These are phyloP conservation scores for Pedionomus torquatus DNA, from an alignment of 2,113 vertebrate species.

Conservation along the genomic window DNA sequence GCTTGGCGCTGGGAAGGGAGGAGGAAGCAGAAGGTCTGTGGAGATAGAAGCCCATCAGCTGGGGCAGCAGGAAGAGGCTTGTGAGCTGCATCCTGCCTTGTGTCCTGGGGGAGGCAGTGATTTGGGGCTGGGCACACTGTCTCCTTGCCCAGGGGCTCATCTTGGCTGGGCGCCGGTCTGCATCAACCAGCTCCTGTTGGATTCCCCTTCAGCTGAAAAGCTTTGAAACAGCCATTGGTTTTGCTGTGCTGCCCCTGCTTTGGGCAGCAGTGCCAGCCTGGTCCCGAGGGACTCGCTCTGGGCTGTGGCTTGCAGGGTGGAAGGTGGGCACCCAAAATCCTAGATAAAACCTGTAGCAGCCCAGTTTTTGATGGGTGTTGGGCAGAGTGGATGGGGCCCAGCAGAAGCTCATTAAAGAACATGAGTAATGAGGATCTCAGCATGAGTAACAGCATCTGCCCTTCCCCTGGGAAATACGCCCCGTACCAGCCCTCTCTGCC, in stretches of 20 bases:
- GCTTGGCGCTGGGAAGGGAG: slow-evolving; percentile 60
- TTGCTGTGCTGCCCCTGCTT: neutral
- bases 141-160: neutral
- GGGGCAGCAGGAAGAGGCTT: slow-evolving; percentile 69
- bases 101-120: neutral
- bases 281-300: accelerated
- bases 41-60: slow-evolving; percentile 69
- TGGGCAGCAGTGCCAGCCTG: neutral
- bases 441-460: neutral
- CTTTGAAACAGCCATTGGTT: neutral
- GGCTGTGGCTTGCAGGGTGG: accelerated
- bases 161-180: neutral
- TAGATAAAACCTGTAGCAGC: neutral
- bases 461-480: neutral
- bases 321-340: neutral
- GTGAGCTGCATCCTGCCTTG: slow-evolving; percentile 63
- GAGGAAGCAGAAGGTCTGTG: slow-evolving; percentile 79
- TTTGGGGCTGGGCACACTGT: neutral
- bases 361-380: neutral
- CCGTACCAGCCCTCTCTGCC: neutral
- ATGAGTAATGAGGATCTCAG: neutral
- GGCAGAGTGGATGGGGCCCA: neutral
- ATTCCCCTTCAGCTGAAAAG: neutral
- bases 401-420: neutral
- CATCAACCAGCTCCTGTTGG: neutral